Conservation (phyloP, 2,113 vertebrate genomes). For the Heterocephalus glaber region DNA sequence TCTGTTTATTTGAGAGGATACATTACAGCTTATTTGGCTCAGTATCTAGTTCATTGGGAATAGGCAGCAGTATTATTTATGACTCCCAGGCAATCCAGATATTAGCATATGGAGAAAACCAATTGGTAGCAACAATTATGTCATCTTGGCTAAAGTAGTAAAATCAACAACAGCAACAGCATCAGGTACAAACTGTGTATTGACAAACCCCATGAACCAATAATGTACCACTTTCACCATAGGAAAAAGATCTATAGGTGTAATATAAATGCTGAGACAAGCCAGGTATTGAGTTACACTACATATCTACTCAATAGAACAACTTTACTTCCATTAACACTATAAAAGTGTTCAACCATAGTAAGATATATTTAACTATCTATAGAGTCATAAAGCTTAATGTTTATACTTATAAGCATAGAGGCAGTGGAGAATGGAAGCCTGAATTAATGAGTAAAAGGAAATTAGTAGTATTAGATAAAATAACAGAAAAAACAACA, state of each 20-base stretch:
- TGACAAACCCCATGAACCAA: neutral
- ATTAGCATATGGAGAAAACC: neutral
- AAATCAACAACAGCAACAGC: neutral
- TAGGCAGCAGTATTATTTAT: neutral
- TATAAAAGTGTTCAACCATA: neutral
- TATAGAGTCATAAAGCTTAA: neutral
- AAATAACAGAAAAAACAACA: neutral
- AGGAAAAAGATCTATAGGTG: neutral
- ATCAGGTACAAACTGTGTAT: neutral
- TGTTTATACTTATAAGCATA: neutral
- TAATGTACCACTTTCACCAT: neutral
- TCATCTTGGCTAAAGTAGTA: neutral
- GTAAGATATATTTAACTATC: neutral
- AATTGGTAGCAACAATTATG: neutral
- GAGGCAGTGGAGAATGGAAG: neutral
- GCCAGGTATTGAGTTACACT: neutral
- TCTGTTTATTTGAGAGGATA: neutral
- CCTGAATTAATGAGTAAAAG: neutral
- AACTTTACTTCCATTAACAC: neutral
- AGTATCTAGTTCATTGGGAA: neutral
- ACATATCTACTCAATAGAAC: neutral
- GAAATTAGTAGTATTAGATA: neutral
- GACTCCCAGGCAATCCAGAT: neutral
- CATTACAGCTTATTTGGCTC: neutral
- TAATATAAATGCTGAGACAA: neutral